Base-by-base conservation (phyloP, 1,140 invertebrate species). In the Leptoteleia sp. region DNA sequence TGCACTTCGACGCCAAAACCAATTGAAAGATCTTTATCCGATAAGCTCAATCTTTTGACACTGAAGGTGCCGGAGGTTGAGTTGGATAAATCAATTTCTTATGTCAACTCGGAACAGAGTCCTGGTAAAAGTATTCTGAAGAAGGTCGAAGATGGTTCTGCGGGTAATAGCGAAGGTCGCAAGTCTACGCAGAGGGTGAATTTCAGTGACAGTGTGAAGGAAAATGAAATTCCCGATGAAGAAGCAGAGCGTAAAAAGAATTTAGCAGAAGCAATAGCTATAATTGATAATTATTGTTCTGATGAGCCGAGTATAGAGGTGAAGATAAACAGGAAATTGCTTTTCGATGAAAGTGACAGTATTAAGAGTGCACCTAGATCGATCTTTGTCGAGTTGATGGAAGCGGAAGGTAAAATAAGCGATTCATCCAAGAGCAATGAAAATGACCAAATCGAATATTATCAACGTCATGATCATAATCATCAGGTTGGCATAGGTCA, bases 71-170 rank as follows among this genome's bases (percentile, higher is more conserved):
- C 87, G 0, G 78, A 86, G 22, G 42, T 89, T n/a, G 43, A 80
- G 3, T 37, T 86, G 4, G 84, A 89, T 17, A 43, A 71, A 11
- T 83, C 83, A 0, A 84, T 86, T 29, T 57, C 71, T 0, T 89
- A 87, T 25, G 50, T 88, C 2, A 89, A 89, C 52, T 89, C 84
- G 0, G 75, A 76, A 25, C 87, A 87, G 31, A 89, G 84, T 6
- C 87, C 87, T 1, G 82, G 76, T 0, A 88, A 82, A 31, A 72
- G 88, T 19, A 89, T 90, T 68, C 45, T 90, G n/a, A 89, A 90
- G 29, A 78, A 54, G 65, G 43, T 22, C 25, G 25, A 82, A 11
- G 55, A 50, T 0, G 3, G 3, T 16, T 50, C 55, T 1, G 22
- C 43, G 8, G 27, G 55, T 5, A 42, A 47, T 8, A 5, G 6